Evolutionary conservation across 1,140 invertebrate species (phyloP).

Genomic region (Anoplolepis gracilipes): DNA sequence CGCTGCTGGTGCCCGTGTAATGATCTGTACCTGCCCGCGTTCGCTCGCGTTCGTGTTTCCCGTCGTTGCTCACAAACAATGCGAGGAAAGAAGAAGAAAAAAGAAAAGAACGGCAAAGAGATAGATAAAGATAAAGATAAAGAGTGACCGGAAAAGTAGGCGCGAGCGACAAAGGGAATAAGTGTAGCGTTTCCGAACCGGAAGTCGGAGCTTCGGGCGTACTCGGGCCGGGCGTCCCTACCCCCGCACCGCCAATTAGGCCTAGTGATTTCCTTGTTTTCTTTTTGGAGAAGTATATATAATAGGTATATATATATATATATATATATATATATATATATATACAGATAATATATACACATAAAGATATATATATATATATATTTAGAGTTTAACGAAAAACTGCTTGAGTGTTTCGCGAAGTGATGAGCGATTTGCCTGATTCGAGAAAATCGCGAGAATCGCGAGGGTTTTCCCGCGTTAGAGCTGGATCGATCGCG

Average conservation of each 20-base stretch:
- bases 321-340: constrained; percentile 63
- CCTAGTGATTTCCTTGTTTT: constrained; percentile 84
- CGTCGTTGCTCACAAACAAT: neutral
- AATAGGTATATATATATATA: constrained; percentile 64
- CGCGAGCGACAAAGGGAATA: constrained; percentile 52
- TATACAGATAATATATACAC: constrained; percentile 53
- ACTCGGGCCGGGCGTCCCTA: constrained; percentile 4
- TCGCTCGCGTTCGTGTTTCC: constrained; percentile 36
- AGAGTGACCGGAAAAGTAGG: constrained; percentile 8
- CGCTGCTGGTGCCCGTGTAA: constrained; percentile 50
- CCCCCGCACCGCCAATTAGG: constrained; percentile 83
- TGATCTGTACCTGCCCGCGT: constrained; percentile 59
- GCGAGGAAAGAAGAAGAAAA: neutral
- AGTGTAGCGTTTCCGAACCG: constrained; percentile 47
- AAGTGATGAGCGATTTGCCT: constrained; percentile 69
- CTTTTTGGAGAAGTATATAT: constrained; percentile 77
- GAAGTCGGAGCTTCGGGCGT: constrained; percentile 55
- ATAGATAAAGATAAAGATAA: neutral
- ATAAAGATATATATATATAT: constrained; percentile 65
- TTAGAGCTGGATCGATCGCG: constrained; percentile 13
- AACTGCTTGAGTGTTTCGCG: constrained; percentile 74
- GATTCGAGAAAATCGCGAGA: neutral
- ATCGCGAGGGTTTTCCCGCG: neutral
- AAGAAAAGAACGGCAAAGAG: neutral
- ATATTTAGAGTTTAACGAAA: constrained; percentile 79